Evolutionary conservation across 2,113 vertebrate genomes (phyloP).

Genomic region (Phylloscopus whistleri): DNA sequence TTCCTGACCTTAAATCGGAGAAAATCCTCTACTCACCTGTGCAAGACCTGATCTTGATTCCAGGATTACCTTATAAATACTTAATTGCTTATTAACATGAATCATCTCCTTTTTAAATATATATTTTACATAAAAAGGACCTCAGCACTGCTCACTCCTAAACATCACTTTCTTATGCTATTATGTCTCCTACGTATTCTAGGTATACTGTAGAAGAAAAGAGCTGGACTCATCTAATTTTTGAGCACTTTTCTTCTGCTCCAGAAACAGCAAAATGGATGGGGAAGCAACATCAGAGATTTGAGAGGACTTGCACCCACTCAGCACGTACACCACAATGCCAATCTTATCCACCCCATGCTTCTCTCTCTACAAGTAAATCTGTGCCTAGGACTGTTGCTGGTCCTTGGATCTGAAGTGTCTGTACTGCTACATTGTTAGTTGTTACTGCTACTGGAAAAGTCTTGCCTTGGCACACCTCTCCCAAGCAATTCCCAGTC

Average conservation of each 20-base stretch:
- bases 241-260: not conserved
- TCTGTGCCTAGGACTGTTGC: not conserved
- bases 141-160: not conserved
- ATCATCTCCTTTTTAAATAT: not conserved
- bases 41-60: slow-evolving; percentile 29
- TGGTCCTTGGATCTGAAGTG: not conserved
- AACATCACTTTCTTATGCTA: rapidly evolving
- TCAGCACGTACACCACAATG: not conserved
- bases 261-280: not conserved
- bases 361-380: not conserved
- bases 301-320: not conserved
- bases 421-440: not conserved
- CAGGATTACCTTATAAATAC: slow-evolving; percentile 36
- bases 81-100: slow-evolving; percentile 21
- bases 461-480: not conserved
- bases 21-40: slow-evolving; percentile 1
- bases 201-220: not conserved
- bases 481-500: not conserved
- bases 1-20: slow-evolving; percentile 42
- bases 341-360: rapidly evolving
- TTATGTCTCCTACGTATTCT: not conserved
- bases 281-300: not conserved
- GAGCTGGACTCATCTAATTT: not conserved
- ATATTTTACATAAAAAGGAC: not conserved
- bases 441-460: not conserved